Percentiles rank a stretch among this genome's conserved stretches.
Evolutionary conservation across 2,113 vertebrate species (phyloP).

Genomic region (Ginglymostoma cirratum): DNA sequence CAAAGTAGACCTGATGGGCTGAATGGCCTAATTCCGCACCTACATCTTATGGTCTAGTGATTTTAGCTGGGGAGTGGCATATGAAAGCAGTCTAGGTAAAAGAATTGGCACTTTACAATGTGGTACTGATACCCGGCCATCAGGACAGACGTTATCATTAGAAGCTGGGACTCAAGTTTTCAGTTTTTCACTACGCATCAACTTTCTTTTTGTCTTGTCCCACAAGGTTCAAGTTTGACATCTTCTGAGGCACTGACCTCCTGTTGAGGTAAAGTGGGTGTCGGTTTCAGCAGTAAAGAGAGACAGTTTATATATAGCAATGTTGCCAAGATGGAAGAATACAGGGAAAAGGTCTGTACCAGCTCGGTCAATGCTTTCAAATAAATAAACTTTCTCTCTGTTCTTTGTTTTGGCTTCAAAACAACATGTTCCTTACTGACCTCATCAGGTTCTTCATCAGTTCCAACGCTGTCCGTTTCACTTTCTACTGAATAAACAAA

Average conservation of each 20-base stretch:
- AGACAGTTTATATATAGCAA: not conserved
- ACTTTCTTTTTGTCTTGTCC: not conserved
- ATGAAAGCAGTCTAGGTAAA: not conserved
- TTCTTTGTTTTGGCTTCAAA: not conserved
- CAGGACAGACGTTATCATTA: not conserved
- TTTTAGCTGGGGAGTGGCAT: not conserved
- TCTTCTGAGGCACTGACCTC: too few species aligned
- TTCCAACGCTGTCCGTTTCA: constrained; percentile 83
- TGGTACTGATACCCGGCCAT: not conserved
- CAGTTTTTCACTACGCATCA: not conserved
- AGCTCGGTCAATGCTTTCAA: not conserved
- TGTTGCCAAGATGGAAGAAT: not conserved
- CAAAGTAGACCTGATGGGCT: too few species aligned
- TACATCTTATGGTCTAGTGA: too few species aligned
- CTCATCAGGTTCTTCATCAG: constrained; percentile 76
- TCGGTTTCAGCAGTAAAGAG: not conserved
- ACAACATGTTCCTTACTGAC: constrained; percentile 52
- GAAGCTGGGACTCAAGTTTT: not conserved
- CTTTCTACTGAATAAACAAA: constrained; percentile 69
- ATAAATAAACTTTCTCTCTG: too few species aligned
- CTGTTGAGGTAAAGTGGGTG: not conserved
- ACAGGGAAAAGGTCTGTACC: not conserved
- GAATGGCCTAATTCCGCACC: too few species aligned
- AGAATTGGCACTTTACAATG: not conserved
- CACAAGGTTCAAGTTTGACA: too few species aligned